phyloP scores from a whole-genome alignment of 2,113 vertebrate genomes.

The Albula goreensis region DNA sequence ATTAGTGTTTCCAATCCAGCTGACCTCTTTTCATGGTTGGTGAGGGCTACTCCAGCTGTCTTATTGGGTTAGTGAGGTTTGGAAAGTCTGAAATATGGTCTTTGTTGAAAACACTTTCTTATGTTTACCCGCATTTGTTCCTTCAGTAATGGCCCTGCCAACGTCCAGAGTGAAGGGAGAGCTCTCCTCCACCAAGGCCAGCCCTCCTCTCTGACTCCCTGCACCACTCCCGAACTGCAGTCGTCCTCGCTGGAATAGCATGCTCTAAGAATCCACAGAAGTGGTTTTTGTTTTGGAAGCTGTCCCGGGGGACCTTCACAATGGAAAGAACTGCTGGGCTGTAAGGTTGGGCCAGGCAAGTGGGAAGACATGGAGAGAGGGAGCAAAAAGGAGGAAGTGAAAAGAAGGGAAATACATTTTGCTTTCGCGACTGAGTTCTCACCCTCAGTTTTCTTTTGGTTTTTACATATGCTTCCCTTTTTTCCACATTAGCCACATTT shows the following conservation, averaged over 20 bases:
- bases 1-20: background rate
- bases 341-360: conserved; percentile 12
- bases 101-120: too few species aligned
- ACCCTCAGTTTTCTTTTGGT: conserved; percentile 3
- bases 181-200: background rate
- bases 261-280: background rate
- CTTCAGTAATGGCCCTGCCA: background rate
- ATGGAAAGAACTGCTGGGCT: conserved; percentile 57
- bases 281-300: background rate
- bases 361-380: conserved; percentile 24
- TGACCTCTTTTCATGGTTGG: background rate
- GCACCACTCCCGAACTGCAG: background rate
- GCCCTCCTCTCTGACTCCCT: background rate
- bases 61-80: background rate
- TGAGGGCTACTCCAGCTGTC: background rate
- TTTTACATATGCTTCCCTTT: background rate
- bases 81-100: background rate
- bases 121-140: background rate
- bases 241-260: background rate
- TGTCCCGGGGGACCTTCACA: conserved; percentile 3
- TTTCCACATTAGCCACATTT: background rate
- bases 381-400: conserved; percentile 54
- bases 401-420: conserved; percentile 31
- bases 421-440: conserved; percentile 5
- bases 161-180: conserved; percentile 1